Conservation (phyloP, 2,797 vertebrate genomes). For the Sebastes aleutianus region DNA sequence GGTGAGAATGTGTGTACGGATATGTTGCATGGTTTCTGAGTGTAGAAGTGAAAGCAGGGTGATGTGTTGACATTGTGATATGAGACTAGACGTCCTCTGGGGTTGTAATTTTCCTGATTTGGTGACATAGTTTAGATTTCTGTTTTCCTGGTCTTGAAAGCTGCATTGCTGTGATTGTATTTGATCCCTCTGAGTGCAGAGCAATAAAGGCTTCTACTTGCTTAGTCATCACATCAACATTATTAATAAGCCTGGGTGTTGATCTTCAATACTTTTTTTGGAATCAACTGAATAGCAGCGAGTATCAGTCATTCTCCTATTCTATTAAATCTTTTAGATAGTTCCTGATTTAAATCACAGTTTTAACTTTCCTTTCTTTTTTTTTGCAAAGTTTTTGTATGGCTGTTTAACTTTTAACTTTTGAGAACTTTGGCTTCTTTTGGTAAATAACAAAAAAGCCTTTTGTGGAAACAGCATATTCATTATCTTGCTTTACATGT, state of each 20-base stretch:
- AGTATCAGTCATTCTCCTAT: not conserved
- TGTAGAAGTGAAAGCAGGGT: not conserved
- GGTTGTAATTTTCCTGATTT: not conserved
- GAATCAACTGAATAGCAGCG: not conserved
- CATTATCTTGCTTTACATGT: not conserved
- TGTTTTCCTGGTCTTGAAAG: not conserved
- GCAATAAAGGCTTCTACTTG: not conserved
- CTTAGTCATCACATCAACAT: not conserved
- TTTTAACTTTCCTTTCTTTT: not conserved
- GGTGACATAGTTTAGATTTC: not conserved
- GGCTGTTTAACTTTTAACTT: not conserved
- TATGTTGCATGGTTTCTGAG: not conserved
- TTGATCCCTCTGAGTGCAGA: not conserved
- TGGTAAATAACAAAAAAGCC: not conserved
- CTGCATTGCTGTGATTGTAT: not conserved
- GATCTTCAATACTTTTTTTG: not conserved
- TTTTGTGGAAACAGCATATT: not conserved
- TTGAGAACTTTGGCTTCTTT: not conserved
- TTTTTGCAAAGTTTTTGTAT: not conserved
- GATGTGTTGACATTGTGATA: not conserved
- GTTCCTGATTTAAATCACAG: not conserved
- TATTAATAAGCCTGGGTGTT: not conserved
- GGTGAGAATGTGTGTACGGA: not conserved
- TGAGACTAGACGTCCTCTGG: not conserved
- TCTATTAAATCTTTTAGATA: not conserved